Percentiles rank a stretch among this genome's conserved stretches.
These are phyloP conservation scores for Noctuana brunneofusca DNA, from an alignment of 2,888 invertebrate species.

Conservation along the genomic window DNA sequence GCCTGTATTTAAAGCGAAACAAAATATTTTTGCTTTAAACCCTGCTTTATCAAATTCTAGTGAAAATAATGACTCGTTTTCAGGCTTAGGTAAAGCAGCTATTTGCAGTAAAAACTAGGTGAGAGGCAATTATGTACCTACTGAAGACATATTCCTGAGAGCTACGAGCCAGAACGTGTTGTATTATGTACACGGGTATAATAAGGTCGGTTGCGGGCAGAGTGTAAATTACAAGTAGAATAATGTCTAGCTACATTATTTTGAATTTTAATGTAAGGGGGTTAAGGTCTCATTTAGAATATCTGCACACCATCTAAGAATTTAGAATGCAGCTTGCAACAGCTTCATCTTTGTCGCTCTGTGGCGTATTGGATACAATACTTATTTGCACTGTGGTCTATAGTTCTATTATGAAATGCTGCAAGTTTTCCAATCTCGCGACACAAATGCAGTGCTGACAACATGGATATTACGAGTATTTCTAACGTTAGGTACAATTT, in stretches of 20 bases:
- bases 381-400: conserved; percentile 31
- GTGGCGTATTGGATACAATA: conserved; percentile 31
- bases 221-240: conserved; percentile 33
- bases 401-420: conserved; percentile 27
- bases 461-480: conserved; percentile 13
- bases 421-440: conserved; percentile 30
- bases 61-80: background rate
- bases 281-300: conserved; percentile 14
- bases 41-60: background rate
- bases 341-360: conserved; percentile 26
- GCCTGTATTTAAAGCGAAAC: too few species aligned
- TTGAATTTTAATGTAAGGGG: background rate
- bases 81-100: background rate
- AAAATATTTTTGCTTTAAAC: too few species aligned
- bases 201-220: conserved; percentile 18
- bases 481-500: conserved; percentile 9
- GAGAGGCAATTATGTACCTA: conserved; percentile 8
- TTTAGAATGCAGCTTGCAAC: conserved; percentile 28
- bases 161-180: conserved; percentile 5
- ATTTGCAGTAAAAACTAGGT: conserved; percentile 1
- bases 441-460: conserved; percentile 17
- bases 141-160: conserved; percentile 4
- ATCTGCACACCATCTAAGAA: background rate
- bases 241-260: background rate
- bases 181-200: conserved; percentile 18